phyloP scores from a whole-genome alignment of 2,888 invertebrate species.

The Holacanthella duospinosa region DNA sequence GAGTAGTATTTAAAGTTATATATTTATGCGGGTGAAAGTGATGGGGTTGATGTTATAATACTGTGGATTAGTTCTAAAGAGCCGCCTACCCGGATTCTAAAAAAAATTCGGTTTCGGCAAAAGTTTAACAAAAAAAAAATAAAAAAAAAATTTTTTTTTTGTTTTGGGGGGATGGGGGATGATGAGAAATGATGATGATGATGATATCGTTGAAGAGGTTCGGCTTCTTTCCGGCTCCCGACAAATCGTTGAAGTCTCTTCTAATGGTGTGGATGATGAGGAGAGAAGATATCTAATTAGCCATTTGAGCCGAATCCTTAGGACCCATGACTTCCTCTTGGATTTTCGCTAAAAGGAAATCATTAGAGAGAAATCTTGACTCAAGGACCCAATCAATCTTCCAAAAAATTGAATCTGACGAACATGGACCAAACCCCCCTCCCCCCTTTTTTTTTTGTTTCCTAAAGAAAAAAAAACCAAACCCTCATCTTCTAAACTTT shows the following conservation, averaged over 20 bases:
- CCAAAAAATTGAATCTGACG: background rate
- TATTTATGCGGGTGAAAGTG: too few relatives aligned
- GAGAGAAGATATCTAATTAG: slow-evolving; percentile 2
- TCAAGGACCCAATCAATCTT: slow-evolving; percentile 3
- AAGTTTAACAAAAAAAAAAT: too few relatives aligned
- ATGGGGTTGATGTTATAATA: too few relatives aligned
- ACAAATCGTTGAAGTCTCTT: background rate
- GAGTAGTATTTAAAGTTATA: too few relatives aligned
- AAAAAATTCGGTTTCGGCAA: too few relatives aligned
- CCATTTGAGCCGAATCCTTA: background rate
- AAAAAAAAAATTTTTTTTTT: too few relatives aligned
- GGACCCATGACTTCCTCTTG: background rate
- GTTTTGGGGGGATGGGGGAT: too few relatives aligned
- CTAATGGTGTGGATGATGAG: slow-evolving; percentile 2
- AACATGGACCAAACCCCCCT: background rate
- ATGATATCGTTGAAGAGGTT: background rate
- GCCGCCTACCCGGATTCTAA: too few relatives aligned
- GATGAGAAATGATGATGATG: background rate
- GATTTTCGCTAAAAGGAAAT: background rate
- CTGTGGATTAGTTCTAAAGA: too few relatives aligned
- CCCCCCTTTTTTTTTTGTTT: too few relatives aligned
- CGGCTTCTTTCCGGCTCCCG: background rate
- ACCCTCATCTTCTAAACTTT: background rate
- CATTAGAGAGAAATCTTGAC: background rate
- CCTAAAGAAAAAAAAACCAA: background rate